Conservation (phyloP, 2,113 vertebrate genomes). For the Podilymbus podiceps region DNA sequence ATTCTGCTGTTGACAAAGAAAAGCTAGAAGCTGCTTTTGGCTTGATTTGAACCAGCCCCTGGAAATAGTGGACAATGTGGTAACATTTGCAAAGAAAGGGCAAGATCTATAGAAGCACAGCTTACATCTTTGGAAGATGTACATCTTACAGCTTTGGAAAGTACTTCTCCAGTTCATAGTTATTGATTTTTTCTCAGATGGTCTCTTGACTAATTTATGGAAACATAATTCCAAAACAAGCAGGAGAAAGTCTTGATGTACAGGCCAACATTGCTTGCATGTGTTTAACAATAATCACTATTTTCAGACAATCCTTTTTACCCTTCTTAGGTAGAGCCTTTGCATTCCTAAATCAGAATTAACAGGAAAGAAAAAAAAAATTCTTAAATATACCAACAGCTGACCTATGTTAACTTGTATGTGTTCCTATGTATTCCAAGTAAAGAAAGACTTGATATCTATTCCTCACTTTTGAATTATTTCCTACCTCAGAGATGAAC, state of each 20-base stretch:
- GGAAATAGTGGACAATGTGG: background rate
- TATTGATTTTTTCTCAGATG: background rate
- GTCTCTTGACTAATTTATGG: background rate
- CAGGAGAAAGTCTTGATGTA: background rate
- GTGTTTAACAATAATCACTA: background rate
- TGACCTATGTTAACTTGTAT: background rate
- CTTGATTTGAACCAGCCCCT: background rate
- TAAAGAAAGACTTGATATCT: background rate
- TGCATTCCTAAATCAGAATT: background rate
- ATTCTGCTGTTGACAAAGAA: background rate
- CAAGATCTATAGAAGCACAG: background rate
- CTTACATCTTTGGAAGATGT: background rate
- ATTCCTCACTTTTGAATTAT: background rate
- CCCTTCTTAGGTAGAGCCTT: background rate
- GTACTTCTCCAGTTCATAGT: background rate
- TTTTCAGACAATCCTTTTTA: background rate
- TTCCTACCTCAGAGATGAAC: background rate
- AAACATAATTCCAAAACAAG: background rate
- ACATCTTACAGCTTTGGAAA: background rate
- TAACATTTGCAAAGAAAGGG: background rate
- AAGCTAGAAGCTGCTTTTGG: background rate
- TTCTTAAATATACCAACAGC: background rate
- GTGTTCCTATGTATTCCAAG: background rate
- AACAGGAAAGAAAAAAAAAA: background rate
- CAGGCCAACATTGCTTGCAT: background rate